Percentiles rank a stretch among this genome's conserved stretches.
These are phyloP conservation scores for Ibycter americanus DNA, from an alignment of 2,797 vertebrate genomes.

Conservation along the genomic window DNA sequence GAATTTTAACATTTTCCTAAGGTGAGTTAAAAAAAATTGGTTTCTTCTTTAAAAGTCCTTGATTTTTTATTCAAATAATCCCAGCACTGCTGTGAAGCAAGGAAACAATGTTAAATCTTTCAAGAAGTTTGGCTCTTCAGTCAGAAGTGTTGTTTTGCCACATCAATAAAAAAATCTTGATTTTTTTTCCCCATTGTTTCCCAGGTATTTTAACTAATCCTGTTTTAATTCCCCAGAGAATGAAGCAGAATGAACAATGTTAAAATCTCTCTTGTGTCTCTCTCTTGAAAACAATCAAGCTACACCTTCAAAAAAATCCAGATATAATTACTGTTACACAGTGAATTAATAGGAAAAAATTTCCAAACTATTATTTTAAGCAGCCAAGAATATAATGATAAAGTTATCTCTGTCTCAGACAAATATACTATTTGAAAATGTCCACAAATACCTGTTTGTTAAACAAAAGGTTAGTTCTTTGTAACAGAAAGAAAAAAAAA, in stretches of 20 bases:
- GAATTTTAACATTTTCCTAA: neutral
- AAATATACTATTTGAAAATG: neutral
- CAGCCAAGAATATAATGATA: neutral
- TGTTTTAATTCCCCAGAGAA: neutral
- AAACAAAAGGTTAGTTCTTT: neutral
- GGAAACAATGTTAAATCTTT: neutral
- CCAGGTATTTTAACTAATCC: neutral
- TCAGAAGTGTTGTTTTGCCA: neutral
- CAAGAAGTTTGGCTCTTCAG: neutral
- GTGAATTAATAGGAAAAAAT: neutral
- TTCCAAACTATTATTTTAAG: neutral
- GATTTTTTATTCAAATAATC: neutral
- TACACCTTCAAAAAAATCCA: neutral
- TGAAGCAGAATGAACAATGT: neutral
- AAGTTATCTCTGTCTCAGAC: neutral
- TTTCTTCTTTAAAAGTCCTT: neutral
- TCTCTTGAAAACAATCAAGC: neutral
- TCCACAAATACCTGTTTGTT: neutral
- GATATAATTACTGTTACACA: neutral
- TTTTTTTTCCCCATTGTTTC: neutral
- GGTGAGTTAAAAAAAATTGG: neutral
- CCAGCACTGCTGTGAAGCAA: neutral
- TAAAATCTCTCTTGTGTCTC: neutral
- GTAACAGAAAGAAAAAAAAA: neutral
- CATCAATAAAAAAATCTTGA: neutral